These are phyloP conservation scores for Tringa solitaria DNA, from an alignment of 2,113 vertebrate species.

Conservation along the genomic window DNA sequence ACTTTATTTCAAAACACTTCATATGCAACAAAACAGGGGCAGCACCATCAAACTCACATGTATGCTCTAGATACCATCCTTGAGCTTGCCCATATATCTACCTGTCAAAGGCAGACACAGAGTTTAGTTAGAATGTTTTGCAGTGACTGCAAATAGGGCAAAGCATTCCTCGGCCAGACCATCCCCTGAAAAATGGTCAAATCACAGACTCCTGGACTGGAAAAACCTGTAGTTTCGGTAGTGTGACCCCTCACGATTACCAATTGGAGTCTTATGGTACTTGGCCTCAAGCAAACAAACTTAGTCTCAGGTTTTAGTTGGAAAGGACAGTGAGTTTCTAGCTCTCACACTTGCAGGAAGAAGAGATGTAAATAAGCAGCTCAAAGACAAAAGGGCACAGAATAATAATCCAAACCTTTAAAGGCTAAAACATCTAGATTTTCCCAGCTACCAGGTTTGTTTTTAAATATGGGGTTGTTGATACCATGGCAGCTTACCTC, in stretches of 20 bases:
- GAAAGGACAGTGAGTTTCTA: neutral
- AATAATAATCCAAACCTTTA: neutral
- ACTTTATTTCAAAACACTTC: neutral
- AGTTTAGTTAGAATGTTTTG: neutral
- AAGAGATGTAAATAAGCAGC: neutral
- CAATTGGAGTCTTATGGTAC: neutral
- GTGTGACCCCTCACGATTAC: neutral
- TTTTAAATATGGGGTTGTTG: neutral
- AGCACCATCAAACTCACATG: neutral
- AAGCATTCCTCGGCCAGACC: neutral
- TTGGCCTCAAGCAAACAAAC: neutral
- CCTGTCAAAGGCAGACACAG: neutral
- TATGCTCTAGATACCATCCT: neutral
- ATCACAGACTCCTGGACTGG: neutral
- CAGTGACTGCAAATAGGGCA: neutral
- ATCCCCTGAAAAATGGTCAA: neutral
- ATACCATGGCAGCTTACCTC: neutral
- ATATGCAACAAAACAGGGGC: neutral
- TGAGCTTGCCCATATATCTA: neutral
- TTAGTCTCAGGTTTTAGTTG: neutral
- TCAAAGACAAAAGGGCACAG: neutral
- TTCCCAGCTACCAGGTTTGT: neutral
- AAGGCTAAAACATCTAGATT: neutral
- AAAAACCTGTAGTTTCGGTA: neutral
- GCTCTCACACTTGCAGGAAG: neutral